A percentile compares a stretch with the other conserved stretches of the same genome.
Conservation (phyloP, 2,113 vertebrate genomes). For the Pomatorhinus ruficollis region DNA sequence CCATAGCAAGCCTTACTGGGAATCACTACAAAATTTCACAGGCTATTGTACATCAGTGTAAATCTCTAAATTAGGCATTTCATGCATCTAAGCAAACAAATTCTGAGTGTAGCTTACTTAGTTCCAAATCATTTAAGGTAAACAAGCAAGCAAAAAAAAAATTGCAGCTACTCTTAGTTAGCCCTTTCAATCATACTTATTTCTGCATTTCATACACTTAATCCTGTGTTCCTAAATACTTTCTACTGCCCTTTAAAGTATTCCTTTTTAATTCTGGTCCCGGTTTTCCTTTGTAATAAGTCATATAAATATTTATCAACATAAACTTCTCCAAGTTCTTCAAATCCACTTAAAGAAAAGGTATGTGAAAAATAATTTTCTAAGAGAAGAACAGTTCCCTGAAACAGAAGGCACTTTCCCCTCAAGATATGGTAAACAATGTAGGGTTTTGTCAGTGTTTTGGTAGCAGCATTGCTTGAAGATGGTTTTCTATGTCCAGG, state of each 20-base stretch:
- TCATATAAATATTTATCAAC: neutral
- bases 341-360: neutral
- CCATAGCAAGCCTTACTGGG: neutral
- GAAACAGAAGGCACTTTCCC: neutral
- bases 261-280: neutral
- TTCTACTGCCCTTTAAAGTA: neutral
- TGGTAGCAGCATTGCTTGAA: neutral
- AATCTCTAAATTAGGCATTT: neutral
- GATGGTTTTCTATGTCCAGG: constrained; percentile 6
- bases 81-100: neutral
- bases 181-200: neutral
- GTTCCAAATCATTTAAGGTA: neutral
- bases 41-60: neutral
- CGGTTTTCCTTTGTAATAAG: neutral
- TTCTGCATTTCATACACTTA: neutral
- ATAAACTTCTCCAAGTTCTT: neutral
- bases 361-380: neutral
- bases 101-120: neutral
- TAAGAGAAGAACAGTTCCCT: neutral
- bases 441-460: constrained; percentile 1
- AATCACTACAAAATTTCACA: neutral
- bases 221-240: neutral
- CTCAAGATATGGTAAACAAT: neutral
- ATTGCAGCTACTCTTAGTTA: neutral
- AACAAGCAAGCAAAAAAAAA: neutral